A percentile compares a stretch with the other conserved stretches of the same genome.
Evolutionary conservation across 2,797 vertebrate species (phyloP).

Genomic region (Falco novaeseelandiae): DNA sequence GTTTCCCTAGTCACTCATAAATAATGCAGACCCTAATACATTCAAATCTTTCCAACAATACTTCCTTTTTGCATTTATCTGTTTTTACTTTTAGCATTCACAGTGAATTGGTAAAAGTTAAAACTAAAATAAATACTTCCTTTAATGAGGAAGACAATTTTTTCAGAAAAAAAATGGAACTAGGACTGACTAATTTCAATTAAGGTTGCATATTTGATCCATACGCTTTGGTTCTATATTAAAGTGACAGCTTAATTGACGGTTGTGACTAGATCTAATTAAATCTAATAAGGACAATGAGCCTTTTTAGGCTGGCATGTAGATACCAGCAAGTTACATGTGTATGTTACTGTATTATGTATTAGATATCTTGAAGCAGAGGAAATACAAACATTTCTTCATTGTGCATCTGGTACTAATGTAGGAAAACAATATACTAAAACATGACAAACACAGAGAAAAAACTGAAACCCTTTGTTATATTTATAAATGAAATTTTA

Average conservation of each 20-base stretch:
- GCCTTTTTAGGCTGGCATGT: conserved; percentile 35
- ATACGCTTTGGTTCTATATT: conserved; percentile 34
- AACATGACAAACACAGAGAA: not conserved
- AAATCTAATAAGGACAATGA: conserved; percentile 54
- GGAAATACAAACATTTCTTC: not conserved
- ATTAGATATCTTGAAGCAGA: not conserved
- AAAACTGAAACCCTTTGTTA: not conserved
- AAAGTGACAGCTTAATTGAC: conserved; percentile 61
- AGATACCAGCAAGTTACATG: not conserved
- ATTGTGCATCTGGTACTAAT: not conserved
- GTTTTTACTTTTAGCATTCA: not conserved
- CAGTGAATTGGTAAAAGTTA: not conserved
- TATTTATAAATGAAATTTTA: not conserved
- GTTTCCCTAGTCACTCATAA: not conserved
- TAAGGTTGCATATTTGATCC: conserved; percentile 39
- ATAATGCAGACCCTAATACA: not conserved
- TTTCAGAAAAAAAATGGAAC: not conserved
- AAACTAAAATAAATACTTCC: not conserved
- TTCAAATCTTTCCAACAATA: not conserved
- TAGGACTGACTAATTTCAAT: conserved; percentile 44
- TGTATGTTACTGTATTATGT: not conserved
- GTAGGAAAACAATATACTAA: not conserved
- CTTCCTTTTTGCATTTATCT: not conserved
- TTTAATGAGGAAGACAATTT: not conserved
- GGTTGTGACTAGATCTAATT: conserved; percentile 58